Evolutionary conservation across 2,797 vertebrate genomes (phyloP).

Genomic region (Takifugu rubripes): DNA sequence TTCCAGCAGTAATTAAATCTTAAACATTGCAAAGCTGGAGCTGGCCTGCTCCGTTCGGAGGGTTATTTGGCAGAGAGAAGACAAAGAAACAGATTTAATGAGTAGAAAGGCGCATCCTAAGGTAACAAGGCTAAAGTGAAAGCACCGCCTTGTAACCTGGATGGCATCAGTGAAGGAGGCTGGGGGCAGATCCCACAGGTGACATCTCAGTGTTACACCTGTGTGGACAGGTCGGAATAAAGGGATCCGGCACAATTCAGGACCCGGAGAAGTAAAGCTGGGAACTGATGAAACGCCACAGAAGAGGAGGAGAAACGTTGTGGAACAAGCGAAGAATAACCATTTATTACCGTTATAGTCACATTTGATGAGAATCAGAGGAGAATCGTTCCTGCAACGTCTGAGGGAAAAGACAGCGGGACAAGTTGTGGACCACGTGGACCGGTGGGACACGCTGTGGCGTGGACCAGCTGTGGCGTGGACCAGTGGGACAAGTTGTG

Average conservation of each 20-base stretch:
- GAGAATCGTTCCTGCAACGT: constrained; percentile 83
- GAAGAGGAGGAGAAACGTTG: no score
- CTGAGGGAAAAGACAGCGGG: constrained; percentile 90
- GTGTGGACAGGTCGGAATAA: constrained; percentile 49
- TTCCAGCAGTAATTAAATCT: constrained; percentile 97
- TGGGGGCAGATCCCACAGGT: constrained; percentile 39
- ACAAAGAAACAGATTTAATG: constrained; percentile 55
- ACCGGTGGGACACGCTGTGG: no score
- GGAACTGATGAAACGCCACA: not conserved
- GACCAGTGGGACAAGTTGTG: constrained; percentile 87
- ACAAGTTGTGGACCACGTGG: constrained; percentile 71
- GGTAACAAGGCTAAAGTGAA: constrained; percentile 52
- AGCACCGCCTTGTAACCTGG: constrained; percentile 36
- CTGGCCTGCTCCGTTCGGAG: constrained; percentile 54
- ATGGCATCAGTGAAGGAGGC: constrained; percentile 34
- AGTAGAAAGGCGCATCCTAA: constrained; percentile 26
- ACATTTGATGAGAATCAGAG: no score
- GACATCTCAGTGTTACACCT: constrained; percentile 41
- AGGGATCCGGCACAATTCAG: constrained; percentile 8
- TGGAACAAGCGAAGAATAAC: no score
- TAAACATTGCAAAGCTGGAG: constrained; percentile 82
- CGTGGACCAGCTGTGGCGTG: no score
- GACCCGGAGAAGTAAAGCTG: not conserved
- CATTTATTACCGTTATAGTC: no score
- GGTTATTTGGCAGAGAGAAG: constrained; percentile 63